Percentiles rank a stretch among this genome's conserved stretches.
Conservation (phyloP, 2,888 invertebrate species). For the Odontocolon sp. region DNA sequence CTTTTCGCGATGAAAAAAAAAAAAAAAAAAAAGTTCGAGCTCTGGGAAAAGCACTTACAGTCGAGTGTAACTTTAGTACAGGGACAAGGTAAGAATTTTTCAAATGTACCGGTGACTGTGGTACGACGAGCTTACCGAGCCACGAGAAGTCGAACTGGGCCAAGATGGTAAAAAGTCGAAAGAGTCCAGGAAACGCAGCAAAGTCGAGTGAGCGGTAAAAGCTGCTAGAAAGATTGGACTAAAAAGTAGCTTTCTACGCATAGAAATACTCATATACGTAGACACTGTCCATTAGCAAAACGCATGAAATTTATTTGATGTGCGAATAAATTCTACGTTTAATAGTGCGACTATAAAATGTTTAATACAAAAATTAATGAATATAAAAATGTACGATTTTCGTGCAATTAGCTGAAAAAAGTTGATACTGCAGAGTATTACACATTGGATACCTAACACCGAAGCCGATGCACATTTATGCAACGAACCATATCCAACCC, state of each 20-base stretch:
- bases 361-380: too few species aligned
- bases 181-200: constrained; percentile 16
- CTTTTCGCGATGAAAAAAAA: constrained; percentile 15
- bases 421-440: too few species aligned
- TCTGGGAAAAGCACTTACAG: constrained; percentile 17
- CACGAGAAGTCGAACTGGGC: constrained; percentile 30
- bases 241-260: not conserved
- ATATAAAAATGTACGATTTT: too few species aligned
- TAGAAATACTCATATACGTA: too few species aligned
- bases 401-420: too few species aligned
- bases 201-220: constrained; percentile 21
- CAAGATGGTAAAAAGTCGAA: constrained; percentile 38
- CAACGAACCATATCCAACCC: constrained; percentile 23
- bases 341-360: too few species aligned
- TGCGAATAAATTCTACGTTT: too few species aligned
- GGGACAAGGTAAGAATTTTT: not conserved
- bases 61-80: constrained; percentile 8
- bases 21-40: too few species aligned
- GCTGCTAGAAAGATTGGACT: constrained; percentile 9
- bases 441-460: not conserved
- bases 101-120: constrained; percentile 1
- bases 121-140: too few species aligned
- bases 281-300: too few species aligned
- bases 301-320: too few species aligned
- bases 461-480: constrained; percentile 15